Percentiles rank a stretch among this genome's conserved stretches.
phyloP scores from a whole-genome alignment of 2,888 invertebrate genomes.

The Neoaliturus tenellus region DNA sequence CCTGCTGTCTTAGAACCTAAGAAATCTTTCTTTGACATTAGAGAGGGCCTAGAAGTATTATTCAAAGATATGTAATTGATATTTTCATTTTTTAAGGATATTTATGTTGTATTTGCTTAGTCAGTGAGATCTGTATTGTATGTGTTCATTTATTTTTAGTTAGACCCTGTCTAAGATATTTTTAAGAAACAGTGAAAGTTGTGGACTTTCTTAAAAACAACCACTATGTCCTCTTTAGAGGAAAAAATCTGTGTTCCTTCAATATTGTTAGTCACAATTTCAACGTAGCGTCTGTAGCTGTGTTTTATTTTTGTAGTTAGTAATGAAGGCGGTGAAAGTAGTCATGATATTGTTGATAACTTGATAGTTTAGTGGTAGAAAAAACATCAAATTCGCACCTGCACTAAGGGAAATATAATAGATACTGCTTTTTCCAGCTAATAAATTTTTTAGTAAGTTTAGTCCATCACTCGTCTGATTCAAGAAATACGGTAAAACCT shows the following conservation, averaged over 20 bases:
- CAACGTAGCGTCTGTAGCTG: neutral
- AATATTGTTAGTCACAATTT: neutral
- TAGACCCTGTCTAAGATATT: neutral
- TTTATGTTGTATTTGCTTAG: no score
- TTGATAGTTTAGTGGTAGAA: conserved; percentile 27
- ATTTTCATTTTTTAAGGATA: no score
- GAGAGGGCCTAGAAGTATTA: no score
- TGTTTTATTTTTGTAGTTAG: neutral
- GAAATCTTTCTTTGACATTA: no score
- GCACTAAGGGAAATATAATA: no score
- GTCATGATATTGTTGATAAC: neutral
- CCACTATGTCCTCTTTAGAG: neutral
- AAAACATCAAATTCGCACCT: no score
- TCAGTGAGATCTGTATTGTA: neutral
- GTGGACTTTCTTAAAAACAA: neutral
- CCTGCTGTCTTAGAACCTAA: no score
- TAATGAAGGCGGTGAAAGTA: neutral
- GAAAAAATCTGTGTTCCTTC: conserved; percentile 17
- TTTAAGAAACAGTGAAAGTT: neutral
- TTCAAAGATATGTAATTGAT: no score
- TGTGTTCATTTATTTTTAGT: neutral
- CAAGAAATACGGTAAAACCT: no score
- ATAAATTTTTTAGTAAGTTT: no score
- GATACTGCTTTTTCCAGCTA: no score
- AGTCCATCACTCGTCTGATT: no score